Conservation (phyloP, 2,888 invertebrate genomes). For the Himalopsyche anomala region DNA sequence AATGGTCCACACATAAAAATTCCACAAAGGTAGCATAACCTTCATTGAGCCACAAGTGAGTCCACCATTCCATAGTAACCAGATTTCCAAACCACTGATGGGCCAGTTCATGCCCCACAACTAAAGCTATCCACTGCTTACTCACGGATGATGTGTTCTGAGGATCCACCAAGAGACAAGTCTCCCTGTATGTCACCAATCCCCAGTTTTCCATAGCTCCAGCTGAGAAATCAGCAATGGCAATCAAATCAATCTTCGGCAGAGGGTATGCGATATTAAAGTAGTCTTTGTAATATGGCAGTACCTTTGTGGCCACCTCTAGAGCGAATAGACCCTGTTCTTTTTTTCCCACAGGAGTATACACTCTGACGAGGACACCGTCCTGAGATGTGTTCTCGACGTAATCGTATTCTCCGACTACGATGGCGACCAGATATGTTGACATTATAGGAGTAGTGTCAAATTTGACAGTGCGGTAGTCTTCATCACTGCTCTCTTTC, state of each 20-base stretch:
- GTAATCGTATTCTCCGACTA: conserved; percentile 96
- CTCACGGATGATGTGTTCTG: conserved; percentile 90
- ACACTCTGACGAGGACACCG: conserved; percentile 88
- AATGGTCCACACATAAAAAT: conserved; percentile 92
- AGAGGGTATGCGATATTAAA: conserved; percentile 96
- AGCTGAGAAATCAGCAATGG: conserved; percentile 95
- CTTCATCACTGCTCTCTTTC: conserved; percentile 73
- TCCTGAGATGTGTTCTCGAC: conserved; percentile 90
- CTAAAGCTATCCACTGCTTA: conserved; percentile 91
- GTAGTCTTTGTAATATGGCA: conserved; percentile 96
- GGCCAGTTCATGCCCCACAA: conserved; percentile 94
- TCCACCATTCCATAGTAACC: conserved; percentile 99
- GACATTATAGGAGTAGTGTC: conserved; percentile 95
- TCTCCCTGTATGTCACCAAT: conserved; percentile 93
- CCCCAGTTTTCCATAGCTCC: conserved; percentile 99
- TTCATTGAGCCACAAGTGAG: conserved; percentile 96
- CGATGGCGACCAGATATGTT: conserved; percentile 95
- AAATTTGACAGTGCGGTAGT: conserved; percentile 81
- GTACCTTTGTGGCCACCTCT: conserved; percentile 92
- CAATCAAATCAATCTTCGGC: conserved; percentile 97
- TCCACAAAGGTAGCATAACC: conserved; percentile 98
- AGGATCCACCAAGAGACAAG: conserved; percentile 92
- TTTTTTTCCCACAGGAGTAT: conserved; percentile 92
- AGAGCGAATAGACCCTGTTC: conserved; percentile 95
- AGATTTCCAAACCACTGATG: conserved; percentile 99